A percentile compares a stretch with the other conserved stretches of the same genome.
Evolutionary conservation across 2,888 invertebrate species (phyloP).

Genomic region (Drymonia ruficornis): DNA sequence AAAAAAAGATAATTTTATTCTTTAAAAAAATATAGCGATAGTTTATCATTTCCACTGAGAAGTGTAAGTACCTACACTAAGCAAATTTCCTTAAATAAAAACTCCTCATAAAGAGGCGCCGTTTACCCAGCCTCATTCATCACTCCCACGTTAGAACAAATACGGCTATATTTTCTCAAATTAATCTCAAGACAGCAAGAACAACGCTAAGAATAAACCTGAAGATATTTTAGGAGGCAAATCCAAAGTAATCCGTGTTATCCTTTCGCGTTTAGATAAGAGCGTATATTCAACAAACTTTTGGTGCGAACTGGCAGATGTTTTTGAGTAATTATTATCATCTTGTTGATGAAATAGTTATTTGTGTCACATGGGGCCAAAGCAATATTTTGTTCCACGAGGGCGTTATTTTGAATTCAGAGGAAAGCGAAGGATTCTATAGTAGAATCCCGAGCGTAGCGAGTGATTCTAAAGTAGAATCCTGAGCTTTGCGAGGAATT

Average conservation of each 20-base stretch:
- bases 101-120: conserved; percentile 1
- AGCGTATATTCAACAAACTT: conserved; percentile 39
- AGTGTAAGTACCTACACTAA: not conserved
- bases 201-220: conserved; percentile 49
- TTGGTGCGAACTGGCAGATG: conserved; percentile 70
- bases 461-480: too few relatives aligned
- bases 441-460: too few relatives aligned
- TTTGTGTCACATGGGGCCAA: too few relatives aligned
- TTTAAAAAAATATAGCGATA: too few relatives aligned
- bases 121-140: conserved; percentile 15
- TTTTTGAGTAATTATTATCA: conserved; percentile 59
- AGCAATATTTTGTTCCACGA: too few relatives aligned
- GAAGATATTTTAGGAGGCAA: conserved; percentile 54
- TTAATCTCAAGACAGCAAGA: conserved; percentile 42
- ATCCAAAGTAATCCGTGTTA: conserved; percentile 49
- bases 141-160: conserved; percentile 30
- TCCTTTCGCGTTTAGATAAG: conserved; percentile 27
- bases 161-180: conserved; percentile 38
- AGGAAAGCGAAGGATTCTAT: too few relatives aligned
- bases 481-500: too few relatives aligned
- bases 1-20: too few relatives aligned
- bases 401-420: too few relatives aligned
- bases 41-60: too few relatives aligned
- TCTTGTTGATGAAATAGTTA: conserved; percentile 19
- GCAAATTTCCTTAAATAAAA: not conserved